Percentiles rank a stretch among this genome's conserved stretches.
These are phyloP conservation scores for Erebia palarica DNA, from an alignment of 2,888 invertebrate species.

Conservation along the genomic window DNA sequence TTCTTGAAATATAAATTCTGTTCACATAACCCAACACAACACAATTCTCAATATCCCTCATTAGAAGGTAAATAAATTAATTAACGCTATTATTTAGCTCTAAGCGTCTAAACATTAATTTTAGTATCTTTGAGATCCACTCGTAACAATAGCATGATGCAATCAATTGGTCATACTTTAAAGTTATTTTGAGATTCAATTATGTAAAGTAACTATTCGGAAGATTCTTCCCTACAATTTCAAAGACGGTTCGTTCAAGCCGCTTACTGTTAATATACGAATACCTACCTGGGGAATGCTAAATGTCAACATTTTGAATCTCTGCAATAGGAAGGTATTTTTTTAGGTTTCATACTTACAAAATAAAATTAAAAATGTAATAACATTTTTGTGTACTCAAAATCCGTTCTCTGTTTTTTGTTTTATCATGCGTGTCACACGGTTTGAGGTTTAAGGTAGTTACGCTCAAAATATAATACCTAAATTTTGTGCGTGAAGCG, in stretches of 20 bases:
- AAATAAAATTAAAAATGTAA: conserved; percentile 6
- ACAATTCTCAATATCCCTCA: background rate
- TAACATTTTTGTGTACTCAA: conserved; percentile 14
- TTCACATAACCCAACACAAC: background rate
- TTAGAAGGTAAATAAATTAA: conserved; percentile 1
- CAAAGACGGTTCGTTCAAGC: background rate
- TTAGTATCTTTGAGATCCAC: background rate
- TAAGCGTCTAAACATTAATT: background rate
- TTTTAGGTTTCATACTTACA: background rate
- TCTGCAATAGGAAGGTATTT: background rate
- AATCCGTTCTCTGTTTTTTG: conserved; percentile 12
- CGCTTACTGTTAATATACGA: background rate
- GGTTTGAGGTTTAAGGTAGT: conserved; percentile 8
- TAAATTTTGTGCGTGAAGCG: conserved; percentile 8
- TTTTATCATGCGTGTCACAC: conserved; percentile 16
- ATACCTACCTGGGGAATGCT: background rate
- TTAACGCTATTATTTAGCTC: background rate
- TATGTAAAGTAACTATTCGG: background rate
- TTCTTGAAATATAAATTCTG: background rate
- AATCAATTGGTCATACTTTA: conserved; percentile 1
- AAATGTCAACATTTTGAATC: background rate
- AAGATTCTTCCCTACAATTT: background rate
- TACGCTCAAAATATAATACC: conserved; percentile 12
- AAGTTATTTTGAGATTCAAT: background rate
- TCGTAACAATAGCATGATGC: conserved; percentile 12